A percentile compares a stretch with the other conserved stretches of the same genome.
These are phyloP conservation scores for Xyrauchen texanus DNA, from an alignment of 2,113 vertebrate species.

Conservation along the genomic window DNA sequence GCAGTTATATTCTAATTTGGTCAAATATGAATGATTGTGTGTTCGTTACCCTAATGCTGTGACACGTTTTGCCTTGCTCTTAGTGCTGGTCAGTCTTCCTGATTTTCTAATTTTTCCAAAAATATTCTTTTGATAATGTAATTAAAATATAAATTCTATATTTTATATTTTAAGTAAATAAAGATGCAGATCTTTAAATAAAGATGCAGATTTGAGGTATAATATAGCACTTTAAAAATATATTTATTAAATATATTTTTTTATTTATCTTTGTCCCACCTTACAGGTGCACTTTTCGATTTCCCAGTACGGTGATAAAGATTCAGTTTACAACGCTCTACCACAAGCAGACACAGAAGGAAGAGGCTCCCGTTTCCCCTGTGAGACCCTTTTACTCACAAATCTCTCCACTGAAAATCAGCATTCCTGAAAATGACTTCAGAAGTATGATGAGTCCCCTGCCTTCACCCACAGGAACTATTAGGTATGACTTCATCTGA, in stretches of 20 bases:
- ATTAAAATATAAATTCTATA: too few relatives aligned
- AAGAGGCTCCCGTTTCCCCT: conserved; percentile 81
- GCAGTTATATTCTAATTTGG: too few relatives aligned
- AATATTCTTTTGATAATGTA: too few relatives aligned
- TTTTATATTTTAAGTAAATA: too few relatives aligned
- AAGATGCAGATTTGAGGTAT: too few relatives aligned
- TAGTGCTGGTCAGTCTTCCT: too few relatives aligned
- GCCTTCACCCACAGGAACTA: conserved; percentile 94
- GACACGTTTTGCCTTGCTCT: too few relatives aligned
- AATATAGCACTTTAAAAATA: too few relatives aligned
- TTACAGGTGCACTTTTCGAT: conserved; percentile 90
- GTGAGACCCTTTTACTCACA: conserved; percentile 87
- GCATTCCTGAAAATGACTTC: conserved; percentile 95
- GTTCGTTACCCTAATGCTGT: too few relatives aligned
- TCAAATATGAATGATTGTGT: too few relatives aligned
- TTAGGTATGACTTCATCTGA: conserved; percentile 79
- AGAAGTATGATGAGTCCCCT: conserved; percentile 86
- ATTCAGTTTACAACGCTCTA: conserved; percentile 92
- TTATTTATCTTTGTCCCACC: not conserved
- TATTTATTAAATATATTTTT: not conserved
- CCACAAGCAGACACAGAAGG: conserved; percentile 78
- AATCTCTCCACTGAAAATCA: conserved; percentile 95
- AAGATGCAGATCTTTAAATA: too few relatives aligned
- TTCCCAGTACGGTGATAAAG: conserved; percentile 96
- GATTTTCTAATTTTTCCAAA: too few relatives aligned